Conservation (phyloP, 1,140 invertebrate genomes). For the Neodiprion virginianus region DNA sequence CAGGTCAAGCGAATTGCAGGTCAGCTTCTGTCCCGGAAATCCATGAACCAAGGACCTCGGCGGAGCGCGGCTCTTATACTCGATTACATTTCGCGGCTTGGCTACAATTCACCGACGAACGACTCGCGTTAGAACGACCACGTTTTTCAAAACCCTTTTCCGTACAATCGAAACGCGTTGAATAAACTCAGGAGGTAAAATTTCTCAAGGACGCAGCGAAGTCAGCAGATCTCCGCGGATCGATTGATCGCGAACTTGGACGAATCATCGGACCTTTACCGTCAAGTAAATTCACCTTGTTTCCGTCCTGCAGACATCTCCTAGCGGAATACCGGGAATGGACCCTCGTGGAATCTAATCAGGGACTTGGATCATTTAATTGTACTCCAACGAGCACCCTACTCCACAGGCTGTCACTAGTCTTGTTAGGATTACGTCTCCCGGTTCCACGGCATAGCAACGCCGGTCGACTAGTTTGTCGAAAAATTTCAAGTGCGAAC, state of each 20-base stretch:
- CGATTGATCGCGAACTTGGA: too few relatives aligned
- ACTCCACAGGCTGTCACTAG: background rate
- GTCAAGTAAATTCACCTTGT: background rate
- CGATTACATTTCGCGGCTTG: background rate
- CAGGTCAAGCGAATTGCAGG: slow-evolving; percentile 4
- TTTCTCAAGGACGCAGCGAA: too few relatives aligned
- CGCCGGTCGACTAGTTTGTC: too few relatives aligned
- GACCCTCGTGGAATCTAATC: background rate
- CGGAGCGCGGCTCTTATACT: too few relatives aligned
- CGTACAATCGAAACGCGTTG: too few relatives aligned
- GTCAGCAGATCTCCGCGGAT: too few relatives aligned
- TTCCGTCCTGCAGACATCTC: background rate
- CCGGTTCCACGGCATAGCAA: background rate
- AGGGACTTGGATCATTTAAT: slow-evolving; percentile 1
- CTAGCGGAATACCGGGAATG: background rate
- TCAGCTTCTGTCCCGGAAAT: background rate
- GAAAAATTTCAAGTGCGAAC: too few relatives aligned
- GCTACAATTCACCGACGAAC: background rate
- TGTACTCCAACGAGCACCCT: background rate
- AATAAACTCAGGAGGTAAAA: too few relatives aligned
- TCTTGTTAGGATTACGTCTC: slow-evolving; percentile 7
- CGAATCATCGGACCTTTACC: too few relatives aligned
- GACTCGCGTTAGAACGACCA: too few relatives aligned
- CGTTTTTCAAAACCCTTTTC: too few relatives aligned
- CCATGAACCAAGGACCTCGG: background rate